phyloP scores from a whole-genome alignment of 2,113 vertebrate genomes.

The Anarrhichthys ocellatus region DNA sequence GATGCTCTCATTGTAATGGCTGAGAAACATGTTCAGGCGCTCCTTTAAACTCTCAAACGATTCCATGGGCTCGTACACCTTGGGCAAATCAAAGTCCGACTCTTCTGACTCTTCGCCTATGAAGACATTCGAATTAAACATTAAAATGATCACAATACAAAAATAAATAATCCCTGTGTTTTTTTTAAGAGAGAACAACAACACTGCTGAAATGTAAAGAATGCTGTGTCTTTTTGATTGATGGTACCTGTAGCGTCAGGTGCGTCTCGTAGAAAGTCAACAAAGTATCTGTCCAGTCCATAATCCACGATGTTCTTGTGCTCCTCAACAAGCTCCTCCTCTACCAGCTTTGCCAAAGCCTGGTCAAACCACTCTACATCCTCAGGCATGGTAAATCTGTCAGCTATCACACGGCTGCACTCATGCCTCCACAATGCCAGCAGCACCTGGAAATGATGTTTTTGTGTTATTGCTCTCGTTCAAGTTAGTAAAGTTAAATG shows the following conservation, averaged over 20 bases:
- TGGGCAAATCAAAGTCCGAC: conserved; percentile 86
- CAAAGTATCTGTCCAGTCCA: conserved; percentile 89
- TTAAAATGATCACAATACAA: neutral
- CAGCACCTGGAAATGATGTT: conserved; percentile 80
- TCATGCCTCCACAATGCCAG: conserved; percentile 95
- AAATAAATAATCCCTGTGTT: neutral
- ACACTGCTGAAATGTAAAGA: neutral
- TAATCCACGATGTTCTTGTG: conserved; percentile 74
- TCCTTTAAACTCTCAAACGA: conserved; percentile 88
- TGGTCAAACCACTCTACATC: conserved; percentile 93
- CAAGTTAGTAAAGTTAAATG: neutral
- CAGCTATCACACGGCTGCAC: conserved; percentile 93
- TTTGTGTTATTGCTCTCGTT: neutral
- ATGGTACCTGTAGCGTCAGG: conserved; percentile 88
- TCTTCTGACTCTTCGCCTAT: conserved; percentile 89
- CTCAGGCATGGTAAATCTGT: conserved; percentile 89
- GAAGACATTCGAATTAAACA: neutral
- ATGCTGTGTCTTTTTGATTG: neutral
- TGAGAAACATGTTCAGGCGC: conserved; percentile 89
- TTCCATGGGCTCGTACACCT: conserved; percentile 90
- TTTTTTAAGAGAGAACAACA: neutral
- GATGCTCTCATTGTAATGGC: conserved; percentile 89
- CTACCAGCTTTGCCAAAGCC: conserved; percentile 82
- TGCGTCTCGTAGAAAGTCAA: conserved; percentile 92
- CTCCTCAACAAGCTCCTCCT: conserved; percentile 84